Evolutionary conservation across 2,797 vertebrate species (phyloP), one percentile per base, ranked within the genome.

Genomic region (Eulemur mongoz): DNA sequence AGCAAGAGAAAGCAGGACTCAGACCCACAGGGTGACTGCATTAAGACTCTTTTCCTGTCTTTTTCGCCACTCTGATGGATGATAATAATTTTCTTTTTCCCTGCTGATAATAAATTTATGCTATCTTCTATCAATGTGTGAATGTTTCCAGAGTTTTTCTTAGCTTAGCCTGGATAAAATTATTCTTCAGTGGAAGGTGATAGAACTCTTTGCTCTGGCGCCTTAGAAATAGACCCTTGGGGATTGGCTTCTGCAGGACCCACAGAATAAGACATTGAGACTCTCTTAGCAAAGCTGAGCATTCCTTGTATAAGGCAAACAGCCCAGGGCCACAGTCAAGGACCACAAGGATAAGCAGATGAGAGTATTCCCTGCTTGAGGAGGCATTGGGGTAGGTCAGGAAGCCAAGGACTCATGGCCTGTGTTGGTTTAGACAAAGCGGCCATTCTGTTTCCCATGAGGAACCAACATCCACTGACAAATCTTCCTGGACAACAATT

Each of bases 1-100:
- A 88, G 89, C 35, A 32, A 84, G 45, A 61, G 40, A 84, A 88
- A 30, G 54, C 79, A 67, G 40, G 38, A 17, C 43, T n/a, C 25
- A 89, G 65, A 81, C 65, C 79, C 70, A 35, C 50, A 73, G 90
- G 81, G 81, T 78, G 83, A 69, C 67, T 35, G 50, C 50, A 10
- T 69, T 92, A 48, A 90, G 90, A 54, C 63, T 78, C 76, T 85
- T 81, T 54, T 73, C 54, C 72, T 79, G 76, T 82, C 81, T 93
- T 95, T 32, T 79, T 94, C 1, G 0, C 63, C 81, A 83, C 40
- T 45, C 97, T 95, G 91, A 95, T 94, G 57, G 94, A 83, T 95
- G 88, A 79, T 79, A 50, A 95, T 96, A 88, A 96, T 97, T 96
- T 97, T 84, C 90, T 67, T 76, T 96, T 93, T 70, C 84, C 93